Base-by-base conservation (phyloP, 2,888 invertebrate species). In the Tenodera sinensis region DNA sequence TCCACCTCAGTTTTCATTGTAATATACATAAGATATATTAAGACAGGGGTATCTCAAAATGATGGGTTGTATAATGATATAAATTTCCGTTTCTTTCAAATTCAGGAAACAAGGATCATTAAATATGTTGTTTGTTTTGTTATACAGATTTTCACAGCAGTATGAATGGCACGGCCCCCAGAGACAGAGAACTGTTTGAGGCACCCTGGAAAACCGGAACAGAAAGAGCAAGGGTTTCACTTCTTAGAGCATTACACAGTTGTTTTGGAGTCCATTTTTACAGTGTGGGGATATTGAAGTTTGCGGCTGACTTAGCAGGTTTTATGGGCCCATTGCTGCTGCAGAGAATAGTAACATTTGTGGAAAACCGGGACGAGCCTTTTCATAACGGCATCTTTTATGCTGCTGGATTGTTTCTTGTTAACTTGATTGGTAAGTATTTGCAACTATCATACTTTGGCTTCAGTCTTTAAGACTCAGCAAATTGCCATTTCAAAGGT, bases 271-370 rank as follows among this genome's bases (percentile, higher is more conserved):
- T 95, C 89, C 96, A 97, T 92, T 98, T 98, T 94, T 98, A 98
- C 92, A 95, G 96, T 83, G 96, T 98, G 91, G 98, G 98, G 71
- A 92, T 98, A 89, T 93, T 98, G 20, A 97, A 98, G 93, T 94
- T 99, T 84, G 92, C 97, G 8, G 96, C 97, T 0, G 99, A 99
- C 92, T 95, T 95, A 92, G 94, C 97, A 3, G 97, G 96, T 1
- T 99, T 99, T 94, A 97, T 97, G 28, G 98, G 98, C 0, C 99
- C 99, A 0, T 93, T 99, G 90, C 94, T 99, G 71, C 94, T 99
- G 1, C 98, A 98, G 92, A 95, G 94, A 92, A 94, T 99, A 47
- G 96, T 99, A 2, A 94, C 94, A 34, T 98, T 96, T 92, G 96
- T 98, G 90, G 97, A 98, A 93, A 95, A 96, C 91, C 95, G 95